Percentiles rank a stretch among this genome's conserved stretches.
Conservation (phyloP, 92 coral and sea anemone species). For the Nematostella vectensis region DNA sequence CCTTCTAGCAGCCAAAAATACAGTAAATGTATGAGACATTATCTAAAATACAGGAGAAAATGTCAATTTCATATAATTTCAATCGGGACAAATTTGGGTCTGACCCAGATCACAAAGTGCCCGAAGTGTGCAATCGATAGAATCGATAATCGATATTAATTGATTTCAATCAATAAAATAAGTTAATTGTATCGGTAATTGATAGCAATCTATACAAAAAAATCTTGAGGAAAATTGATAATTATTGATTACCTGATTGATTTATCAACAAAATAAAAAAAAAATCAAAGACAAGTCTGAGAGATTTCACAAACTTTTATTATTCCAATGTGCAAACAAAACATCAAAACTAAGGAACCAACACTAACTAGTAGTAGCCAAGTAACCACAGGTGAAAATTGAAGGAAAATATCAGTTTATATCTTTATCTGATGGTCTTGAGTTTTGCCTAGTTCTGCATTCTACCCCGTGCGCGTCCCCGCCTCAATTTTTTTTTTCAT, state of each 20-base stretch:
- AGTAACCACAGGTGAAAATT: too few species aligned
- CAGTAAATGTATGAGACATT: too few species aligned
- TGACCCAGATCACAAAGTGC: not conserved
- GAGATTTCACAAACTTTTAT: not conserved
- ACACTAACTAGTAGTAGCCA: not conserved
- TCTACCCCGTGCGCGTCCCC: too few species aligned
- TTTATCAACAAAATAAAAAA: too few species aligned
- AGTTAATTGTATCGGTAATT: not conserved
- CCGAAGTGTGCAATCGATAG: not conserved
- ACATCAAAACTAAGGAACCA: not conserved
- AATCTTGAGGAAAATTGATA: not conserved
- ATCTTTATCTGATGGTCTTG: too few species aligned
- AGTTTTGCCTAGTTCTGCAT: too few species aligned
- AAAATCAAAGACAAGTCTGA: not conserved
- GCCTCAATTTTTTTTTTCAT: too few species aligned
- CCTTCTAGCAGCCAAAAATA: too few species aligned
- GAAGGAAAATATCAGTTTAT: too few species aligned
- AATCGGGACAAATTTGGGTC: not conserved
- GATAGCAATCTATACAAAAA: not conserved
- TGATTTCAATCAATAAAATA: not conserved
- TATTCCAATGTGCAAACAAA: not conserved
- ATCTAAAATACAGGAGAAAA: too few species aligned
- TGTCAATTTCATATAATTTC: too few species aligned
- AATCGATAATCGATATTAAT: not conserved
- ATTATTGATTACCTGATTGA: not conserved